Evolutionary conservation across 2,797 vertebrate species (phyloP), one percentile per base, ranked within the genome.

Genomic region (Microchirus variegatus): DNA sequence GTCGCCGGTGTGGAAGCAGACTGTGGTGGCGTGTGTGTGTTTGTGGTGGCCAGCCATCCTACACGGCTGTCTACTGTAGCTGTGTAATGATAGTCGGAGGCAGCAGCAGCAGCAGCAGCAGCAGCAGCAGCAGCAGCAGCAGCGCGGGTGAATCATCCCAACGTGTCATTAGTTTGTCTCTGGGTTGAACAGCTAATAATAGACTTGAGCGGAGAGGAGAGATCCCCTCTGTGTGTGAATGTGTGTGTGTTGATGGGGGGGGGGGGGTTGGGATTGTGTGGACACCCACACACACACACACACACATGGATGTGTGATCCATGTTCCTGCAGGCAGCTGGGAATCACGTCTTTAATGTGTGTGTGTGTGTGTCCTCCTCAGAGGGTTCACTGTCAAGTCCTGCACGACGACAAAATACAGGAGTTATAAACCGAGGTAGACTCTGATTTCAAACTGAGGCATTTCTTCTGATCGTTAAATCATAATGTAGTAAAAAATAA

Each of bases 101-200:
- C 90, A 82, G 84, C 81, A 62, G 69, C 70, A n/a, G n/a, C n/a
- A n/a, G n/a, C n/a, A n/a, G n/a, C n/a, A n/a, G n/a, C n/a, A n/a
- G n/a, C n/a, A n/a, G n/a, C n/a, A n/a, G n/a, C n/a, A n/a, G n/a
- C n/a, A n/a, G n/a, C n/a, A n/a, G 87, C 90, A 82, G 84, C 81
- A 62, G 69, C 70, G 67, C 67, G 73, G 83, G 88, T 90, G 90
- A 92, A 90, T 92, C 87, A 91, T 91, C 85, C 83, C 65, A 91
- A 86, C 83, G 78, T 93, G 91, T 92, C 91, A 93, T 93, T 93
- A 91, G 91, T 92, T 90, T 94, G 92, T 94, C 91, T 92, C 91
- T 89, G 89, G 91, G 91, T 85, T 92, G 91, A 91, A 92, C 80
- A 90, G 91, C 93, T 94, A 94, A 94, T 93, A 93, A 93, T 93